A percentile compares a stretch with the other conserved stretches of the same genome.
Conservation (phyloP, 1,140 invertebrate species). For the Nasonia vitripennis region DNA sequence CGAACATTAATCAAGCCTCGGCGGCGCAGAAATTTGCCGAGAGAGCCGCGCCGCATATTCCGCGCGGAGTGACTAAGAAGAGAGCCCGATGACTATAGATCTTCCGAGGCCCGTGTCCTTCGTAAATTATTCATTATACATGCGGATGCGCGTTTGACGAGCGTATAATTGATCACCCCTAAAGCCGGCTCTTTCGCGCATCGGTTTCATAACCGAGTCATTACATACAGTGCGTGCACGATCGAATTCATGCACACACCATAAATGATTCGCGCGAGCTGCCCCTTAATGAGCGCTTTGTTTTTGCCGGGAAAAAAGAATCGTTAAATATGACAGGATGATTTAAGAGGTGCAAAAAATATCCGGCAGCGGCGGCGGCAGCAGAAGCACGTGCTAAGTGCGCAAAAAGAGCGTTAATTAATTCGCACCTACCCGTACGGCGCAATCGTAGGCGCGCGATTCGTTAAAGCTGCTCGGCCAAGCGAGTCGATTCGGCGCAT, state of each 20-base stretch:
- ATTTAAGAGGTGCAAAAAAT: constrained; percentile 55
- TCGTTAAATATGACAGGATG: constrained; percentile 48
- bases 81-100: constrained; percentile 15
- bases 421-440: constrained; percentile 2
- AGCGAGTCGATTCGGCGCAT: constrained; percentile 21
- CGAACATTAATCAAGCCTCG: constrained; percentile 59
- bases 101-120: background rate
- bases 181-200: background rate
- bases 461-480: constrained; percentile 39
- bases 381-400: constrained; percentile 7
- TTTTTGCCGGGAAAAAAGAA: background rate
- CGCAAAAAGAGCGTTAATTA: constrained; percentile 20
- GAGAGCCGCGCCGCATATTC: constrained; percentile 55
- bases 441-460: background rate
- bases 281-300: constrained; percentile 38
- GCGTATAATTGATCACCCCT: background rate
- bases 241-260: too few species aligned
- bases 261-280: background rate
- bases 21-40: constrained; percentile 60
- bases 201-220: background rate
- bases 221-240: too few species aligned
- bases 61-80: constrained; percentile 57
- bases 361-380: background rate
- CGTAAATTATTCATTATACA: constrained; percentile 47
- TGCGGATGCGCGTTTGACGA: too few species aligned